Conservation (phyloP, 1,140 invertebrate genomes). For the Parapsyche elsis region DNA sequence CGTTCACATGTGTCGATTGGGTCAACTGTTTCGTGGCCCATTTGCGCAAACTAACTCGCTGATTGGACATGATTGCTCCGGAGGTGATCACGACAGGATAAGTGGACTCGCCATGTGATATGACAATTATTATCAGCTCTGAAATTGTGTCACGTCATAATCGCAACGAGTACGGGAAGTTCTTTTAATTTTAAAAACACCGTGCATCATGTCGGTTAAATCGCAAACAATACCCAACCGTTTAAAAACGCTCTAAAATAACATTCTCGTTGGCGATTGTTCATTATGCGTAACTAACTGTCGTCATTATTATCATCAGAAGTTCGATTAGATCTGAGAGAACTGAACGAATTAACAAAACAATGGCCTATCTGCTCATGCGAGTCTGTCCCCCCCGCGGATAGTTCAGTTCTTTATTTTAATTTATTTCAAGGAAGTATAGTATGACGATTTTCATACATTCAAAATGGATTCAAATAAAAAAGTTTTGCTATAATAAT, state of each 20-base stretch:
- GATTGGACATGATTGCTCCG: conserved; percentile 15
- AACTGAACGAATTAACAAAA: conserved; percentile 3
- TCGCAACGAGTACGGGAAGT: not conserved
- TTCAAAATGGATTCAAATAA: no score
- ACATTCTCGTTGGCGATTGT: conserved; percentile 8
- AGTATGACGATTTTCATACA: no score
- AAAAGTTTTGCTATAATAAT: no score
- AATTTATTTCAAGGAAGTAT: no score
- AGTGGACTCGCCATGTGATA: not conserved
- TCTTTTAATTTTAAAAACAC: not conserved
- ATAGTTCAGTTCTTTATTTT: not conserved
- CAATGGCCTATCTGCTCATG: conserved; percentile 9
- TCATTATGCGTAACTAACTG: conserved; percentile 25
- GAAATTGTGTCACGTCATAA: not conserved
- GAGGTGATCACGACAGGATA: not conserved
- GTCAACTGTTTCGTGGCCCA: not conserved
- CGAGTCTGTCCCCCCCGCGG: not conserved
- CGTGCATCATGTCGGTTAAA: not conserved
- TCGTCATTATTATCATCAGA: not conserved
- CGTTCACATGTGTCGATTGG: not conserved
- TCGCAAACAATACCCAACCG: not conserved
- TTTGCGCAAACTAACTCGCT: not conserved
- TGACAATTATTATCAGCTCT: not conserved
- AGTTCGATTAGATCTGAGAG: not conserved
- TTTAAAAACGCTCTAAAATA: not conserved